These are phyloP conservation scores for Nycteola revayana DNA, from an alignment of 2,888 invertebrate species.

Conservation along the genomic window DNA sequence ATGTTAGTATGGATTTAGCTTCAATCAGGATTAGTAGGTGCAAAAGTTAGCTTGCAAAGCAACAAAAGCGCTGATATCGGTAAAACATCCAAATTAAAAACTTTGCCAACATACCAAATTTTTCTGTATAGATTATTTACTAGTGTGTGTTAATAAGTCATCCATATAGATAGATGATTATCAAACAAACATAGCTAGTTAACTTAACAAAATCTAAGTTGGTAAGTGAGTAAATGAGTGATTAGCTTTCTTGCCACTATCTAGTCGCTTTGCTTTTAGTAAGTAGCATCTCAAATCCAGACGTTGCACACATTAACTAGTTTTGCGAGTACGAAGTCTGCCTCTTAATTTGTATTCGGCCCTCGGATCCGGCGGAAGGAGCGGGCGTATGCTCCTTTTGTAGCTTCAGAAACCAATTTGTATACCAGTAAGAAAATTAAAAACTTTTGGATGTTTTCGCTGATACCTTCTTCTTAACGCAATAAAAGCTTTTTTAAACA, in stretches of 20 bases:
- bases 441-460: conserved; percentile 60
- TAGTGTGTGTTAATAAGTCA: too few relatives aligned
- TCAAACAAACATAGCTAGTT: not conserved
- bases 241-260: conserved; percentile 31
- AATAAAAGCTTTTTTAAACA: conserved; percentile 47
- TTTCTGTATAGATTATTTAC: too few relatives aligned
- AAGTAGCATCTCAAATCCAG: conserved; percentile 62
- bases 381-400: conserved; percentile 66
- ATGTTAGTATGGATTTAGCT: too few relatives aligned
- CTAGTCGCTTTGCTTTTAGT: conserved; percentile 43
- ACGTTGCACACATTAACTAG: conserved; percentile 68
- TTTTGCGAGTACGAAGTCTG: conserved; percentile 58
- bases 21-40: too few relatives aligned
- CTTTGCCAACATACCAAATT: too few relatives aligned
- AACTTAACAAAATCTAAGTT: conserved; percentile 19
- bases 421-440: conserved; percentile 74
- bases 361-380: conserved; percentile 55
- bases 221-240: conserved; percentile 35
- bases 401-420: conserved; percentile 75
- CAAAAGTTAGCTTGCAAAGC: too few relatives aligned
- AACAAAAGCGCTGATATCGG: too few relatives aligned
- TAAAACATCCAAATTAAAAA: too few relatives aligned
- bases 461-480: conserved; percentile 49
- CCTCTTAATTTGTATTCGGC: conserved; percentile 75
- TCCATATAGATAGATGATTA: too few relatives aligned